phyloP scores from a whole-genome alignment of 1,140 invertebrate species.

The Wasmannia auropunctata region DNA sequence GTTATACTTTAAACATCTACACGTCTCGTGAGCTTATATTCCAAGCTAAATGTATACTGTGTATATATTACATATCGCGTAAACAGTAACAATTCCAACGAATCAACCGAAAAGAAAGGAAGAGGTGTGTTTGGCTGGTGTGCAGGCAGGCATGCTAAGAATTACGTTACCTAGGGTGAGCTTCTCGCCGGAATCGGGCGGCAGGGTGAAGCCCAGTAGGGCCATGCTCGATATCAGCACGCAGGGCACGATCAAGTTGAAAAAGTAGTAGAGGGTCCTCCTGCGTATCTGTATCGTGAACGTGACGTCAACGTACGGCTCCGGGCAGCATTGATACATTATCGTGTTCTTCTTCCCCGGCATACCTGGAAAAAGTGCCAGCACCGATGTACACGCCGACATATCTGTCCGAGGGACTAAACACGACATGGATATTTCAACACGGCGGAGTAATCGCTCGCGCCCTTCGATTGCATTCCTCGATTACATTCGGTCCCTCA shows the following conservation, averaged over 20 bases:
- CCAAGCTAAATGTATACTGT: conserved; percentile 14
- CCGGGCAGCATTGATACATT: conserved; percentile 93
- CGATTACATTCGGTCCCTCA: not conserved
- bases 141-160: conserved; percentile 75
- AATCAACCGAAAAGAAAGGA: conserved; percentile 62
- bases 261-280: conserved; percentile 99
- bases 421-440: not conserved
- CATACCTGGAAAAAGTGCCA: conserved; percentile 88
- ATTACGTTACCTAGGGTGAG: conserved; percentile 95
- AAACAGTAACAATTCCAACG: conserved; percentile 55
- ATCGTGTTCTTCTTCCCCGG: conserved; percentile 94
- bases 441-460: not conserved
- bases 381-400: conserved; percentile 55
- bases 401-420: conserved; percentile 10
- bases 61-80: conserved; percentile 56
- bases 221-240: conserved; percentile 99
- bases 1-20: not conserved
- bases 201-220: conserved; percentile 98
- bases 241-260: conserved; percentile 99
- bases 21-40: not conserved
- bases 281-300: conserved; percentile 98
- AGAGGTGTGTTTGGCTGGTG: conserved; percentile 70
- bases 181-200: conserved; percentile 99
- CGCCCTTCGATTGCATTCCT: not conserved
- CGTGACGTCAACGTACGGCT: conserved; percentile 98